These are phyloP conservation scores for Myripristis jacobus DNA, from an alignment of 2,797 vertebrate genomes.

Conservation along the genomic window DNA sequence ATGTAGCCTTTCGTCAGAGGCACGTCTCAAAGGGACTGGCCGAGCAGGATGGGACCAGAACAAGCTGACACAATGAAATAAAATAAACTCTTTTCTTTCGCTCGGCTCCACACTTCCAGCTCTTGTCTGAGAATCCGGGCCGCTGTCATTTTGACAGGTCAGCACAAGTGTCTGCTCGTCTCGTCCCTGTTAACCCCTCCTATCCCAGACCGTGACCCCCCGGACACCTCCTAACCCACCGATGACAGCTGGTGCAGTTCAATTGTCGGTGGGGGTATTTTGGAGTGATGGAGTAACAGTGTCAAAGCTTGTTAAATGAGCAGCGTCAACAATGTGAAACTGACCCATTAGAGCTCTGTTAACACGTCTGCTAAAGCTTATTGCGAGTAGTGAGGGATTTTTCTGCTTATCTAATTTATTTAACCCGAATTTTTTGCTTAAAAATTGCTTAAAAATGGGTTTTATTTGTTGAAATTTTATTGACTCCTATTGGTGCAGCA, in stretches of 20 bases:
- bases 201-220: conserved; percentile 1
- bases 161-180: conserved; percentile 50
- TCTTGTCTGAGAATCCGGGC: conserved; percentile 21
- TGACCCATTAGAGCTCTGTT: conserved; percentile 38
- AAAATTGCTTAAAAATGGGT: too few species aligned
- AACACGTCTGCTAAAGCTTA: not conserved
- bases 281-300: conserved; percentile 35
- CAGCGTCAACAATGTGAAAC: conserved; percentile 43
- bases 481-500: too few species aligned
- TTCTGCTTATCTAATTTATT: not conserved
- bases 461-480: too few species aligned
- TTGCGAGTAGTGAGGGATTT: not conserved
- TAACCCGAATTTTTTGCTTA: not conserved
- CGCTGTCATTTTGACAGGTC: conserved; percentile 30
- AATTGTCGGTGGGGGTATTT: conserved; percentile 52
- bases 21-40: too few species aligned
- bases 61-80: too few species aligned
- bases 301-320: conserved; percentile 34
- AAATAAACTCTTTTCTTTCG: not conserved
- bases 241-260: conserved; percentile 64
- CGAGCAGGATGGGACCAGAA: too few species aligned
- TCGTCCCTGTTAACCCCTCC: conserved; percentile 40
- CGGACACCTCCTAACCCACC: conserved; percentile 39
- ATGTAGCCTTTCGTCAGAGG: too few species aligned
- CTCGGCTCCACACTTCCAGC: not conserved